phyloP scores from a whole-genome alignment of 2,888 invertebrate species.

The Cantharis lateralis region DNA sequence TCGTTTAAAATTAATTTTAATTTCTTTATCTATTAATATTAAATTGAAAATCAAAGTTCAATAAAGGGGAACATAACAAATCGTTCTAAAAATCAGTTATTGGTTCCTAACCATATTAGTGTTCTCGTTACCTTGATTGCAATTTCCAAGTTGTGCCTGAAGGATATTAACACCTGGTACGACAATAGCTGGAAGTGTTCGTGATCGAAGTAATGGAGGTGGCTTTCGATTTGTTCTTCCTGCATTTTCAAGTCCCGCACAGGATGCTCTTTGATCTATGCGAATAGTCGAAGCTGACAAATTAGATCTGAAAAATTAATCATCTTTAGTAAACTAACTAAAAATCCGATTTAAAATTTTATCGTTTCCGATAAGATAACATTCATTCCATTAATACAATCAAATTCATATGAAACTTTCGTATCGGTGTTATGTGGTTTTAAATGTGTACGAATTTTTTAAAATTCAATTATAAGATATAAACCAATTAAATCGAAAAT shows the following conservation, averaged over 20 bases:
- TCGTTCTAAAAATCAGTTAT: neutral
- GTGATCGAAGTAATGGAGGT: conserved; percentile 78
- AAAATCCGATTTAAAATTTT: neutral
- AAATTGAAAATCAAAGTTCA: neutral
- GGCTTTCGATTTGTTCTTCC: conserved; percentile 57
- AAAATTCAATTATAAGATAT: neutral
- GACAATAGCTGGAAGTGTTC: conserved; percentile 86
- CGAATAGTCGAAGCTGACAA: conserved; percentile 49
- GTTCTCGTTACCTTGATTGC: conserved; percentile 57
- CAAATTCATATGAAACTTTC: neutral
- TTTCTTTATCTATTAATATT: no score
- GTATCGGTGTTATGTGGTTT: neutral
- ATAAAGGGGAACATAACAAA: neutral
- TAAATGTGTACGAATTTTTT: neutral
- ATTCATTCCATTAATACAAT: neutral
- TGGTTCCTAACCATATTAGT: neutral
- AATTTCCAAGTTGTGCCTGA: conserved; percentile 79
- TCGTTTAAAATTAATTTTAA: no score
- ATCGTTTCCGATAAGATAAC: neutral
- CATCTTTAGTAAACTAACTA: neutral
- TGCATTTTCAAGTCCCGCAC: conserved; percentile 61
- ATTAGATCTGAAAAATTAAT: conserved; percentile 48
- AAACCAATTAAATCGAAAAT: neutral
- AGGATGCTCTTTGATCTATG: conserved; percentile 57
- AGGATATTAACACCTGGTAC: conserved; percentile 83